Evolutionary conservation across 1,140 invertebrate species (phyloP).

Genomic region (Colletes latitarsis): DNA sequence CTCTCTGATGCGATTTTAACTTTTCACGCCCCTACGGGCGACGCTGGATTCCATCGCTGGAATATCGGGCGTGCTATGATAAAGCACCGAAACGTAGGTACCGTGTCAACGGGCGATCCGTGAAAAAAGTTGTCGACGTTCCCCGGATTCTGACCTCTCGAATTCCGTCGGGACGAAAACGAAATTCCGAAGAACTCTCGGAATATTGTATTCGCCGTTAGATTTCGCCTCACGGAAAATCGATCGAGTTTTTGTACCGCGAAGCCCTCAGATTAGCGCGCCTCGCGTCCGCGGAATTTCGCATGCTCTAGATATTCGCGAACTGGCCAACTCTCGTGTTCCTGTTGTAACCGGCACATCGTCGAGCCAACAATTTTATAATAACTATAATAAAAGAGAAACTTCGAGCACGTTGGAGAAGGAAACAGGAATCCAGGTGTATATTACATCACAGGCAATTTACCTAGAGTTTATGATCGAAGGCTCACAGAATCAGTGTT

Average conservation of each 20-base stretch:
- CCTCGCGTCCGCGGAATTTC: slow-evolving; percentile 13
- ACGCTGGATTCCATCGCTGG: slow-evolving; percentile 58
- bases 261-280: slow-evolving; percentile 11
- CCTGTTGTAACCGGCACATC: neutral
- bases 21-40: slow-evolving; percentile 62
- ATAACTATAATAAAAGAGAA: neutral
- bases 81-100: slow-evolving; percentile 63
- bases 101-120: slow-evolving; percentile 7
- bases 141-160: slow-evolving; percentile 48
- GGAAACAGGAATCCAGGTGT: too few species aligned
- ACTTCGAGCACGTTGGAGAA: neutral
- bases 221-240: slow-evolving; percentile 17
- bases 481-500: too few species aligned
- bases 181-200: slow-evolving; percentile 58
- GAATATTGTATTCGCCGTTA: slow-evolving; percentile 40
- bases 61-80: slow-evolving; percentile 61
- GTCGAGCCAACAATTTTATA: neutral
- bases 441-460: too few species aligned
- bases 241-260: neutral
- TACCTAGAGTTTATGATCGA: too few species aligned
- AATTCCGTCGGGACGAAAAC: slow-evolving; percentile 60
- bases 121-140: slow-evolving; percentile 58
- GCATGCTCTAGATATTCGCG: neutral
- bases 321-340: neutral
- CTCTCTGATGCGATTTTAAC: slow-evolving; percentile 71